These are phyloP conservation scores for Eueremaeus valkanovi DNA, from an alignment of 2,888 invertebrate genomes.

Conservation along the genomic window DNA sequence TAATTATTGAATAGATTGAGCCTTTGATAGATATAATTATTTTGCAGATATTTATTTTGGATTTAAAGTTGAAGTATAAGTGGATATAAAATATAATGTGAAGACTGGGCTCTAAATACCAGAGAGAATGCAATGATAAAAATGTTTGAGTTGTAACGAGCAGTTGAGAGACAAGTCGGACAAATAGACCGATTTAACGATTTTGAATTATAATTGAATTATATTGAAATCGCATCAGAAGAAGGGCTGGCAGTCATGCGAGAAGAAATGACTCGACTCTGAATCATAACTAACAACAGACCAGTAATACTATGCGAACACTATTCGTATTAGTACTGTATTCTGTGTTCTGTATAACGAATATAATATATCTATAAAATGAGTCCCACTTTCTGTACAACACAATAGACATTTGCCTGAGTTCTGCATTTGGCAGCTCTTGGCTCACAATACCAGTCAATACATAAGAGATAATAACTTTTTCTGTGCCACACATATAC, in stretches of 20 bases:
- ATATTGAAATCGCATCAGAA: slow-evolving; percentile 31
- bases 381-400: slow-evolving; percentile 6
- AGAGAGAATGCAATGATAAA: neutral
- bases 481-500: slow-evolving; percentile 10
- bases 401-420: slow-evolving; percentile 18
- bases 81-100: no score
- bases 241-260: slow-evolving; percentile 29
- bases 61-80: no score
- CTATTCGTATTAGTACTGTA: neutral
- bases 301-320: neutral
- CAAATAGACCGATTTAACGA: slow-evolving; percentile 26
- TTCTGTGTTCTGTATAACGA: neutral
- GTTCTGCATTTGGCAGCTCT: slow-evolving; percentile 30
- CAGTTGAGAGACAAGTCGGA: neutral
- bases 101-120: neutral
- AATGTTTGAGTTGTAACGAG: neutral
- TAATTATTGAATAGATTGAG: no score
- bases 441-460: slow-evolving; percentile 17
- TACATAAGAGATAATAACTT: slow-evolving; percentile 31
- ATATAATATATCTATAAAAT: slow-evolving; percentile 14
- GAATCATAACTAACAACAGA: slow-evolving; percentile 21
- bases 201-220: slow-evolving; percentile 32
- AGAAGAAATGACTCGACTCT: slow-evolving; percentile 19
- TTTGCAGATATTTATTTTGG: no score
- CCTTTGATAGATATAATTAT: no score